Evolutionary conservation across 1,140 invertebrate genomes (phyloP).

Genomic region (Calycopis cecrops): DNA sequence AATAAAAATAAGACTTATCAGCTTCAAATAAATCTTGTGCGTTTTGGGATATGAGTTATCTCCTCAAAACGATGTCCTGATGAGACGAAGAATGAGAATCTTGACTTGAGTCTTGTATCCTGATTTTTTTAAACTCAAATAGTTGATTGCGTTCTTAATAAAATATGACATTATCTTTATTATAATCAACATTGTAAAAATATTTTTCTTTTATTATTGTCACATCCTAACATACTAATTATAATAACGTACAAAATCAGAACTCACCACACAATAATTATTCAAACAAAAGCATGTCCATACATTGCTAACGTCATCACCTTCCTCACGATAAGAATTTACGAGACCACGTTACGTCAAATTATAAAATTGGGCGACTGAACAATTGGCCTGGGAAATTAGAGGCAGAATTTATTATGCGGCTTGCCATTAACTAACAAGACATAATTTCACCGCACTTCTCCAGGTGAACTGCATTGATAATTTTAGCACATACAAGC

Average conservation of each 20-base stretch:
- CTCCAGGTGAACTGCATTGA: conserved; percentile 6
- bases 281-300: conserved; percentile 20
- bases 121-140: no score
- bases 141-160: background rate
- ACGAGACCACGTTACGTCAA: conserved; percentile 46
- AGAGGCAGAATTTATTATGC: conserved; percentile 39
- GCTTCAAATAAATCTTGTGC: no score
- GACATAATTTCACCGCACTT: conserved; percentile 7
- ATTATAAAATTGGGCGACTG: conserved; percentile 47
- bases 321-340: conserved; percentile 42
- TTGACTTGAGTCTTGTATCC: no score
- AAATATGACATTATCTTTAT: background rate
- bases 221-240: no score
- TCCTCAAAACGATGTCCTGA: no score
- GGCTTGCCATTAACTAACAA: conserved; percentile 16
- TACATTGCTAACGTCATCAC: conserved; percentile 17
- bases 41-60: no score
- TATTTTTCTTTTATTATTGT: no score
- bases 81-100: no score
- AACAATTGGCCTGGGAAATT: conserved; percentile 36
- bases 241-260: no score
- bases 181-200: no score
- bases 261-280: no score
- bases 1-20: no score
- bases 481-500: conserved; percentile 14